Percentiles rank a stretch among this genome's conserved stretches.
Conservation (phyloP, 2,888 invertebrate genomes). For the Coecobrya sp. region DNA sequence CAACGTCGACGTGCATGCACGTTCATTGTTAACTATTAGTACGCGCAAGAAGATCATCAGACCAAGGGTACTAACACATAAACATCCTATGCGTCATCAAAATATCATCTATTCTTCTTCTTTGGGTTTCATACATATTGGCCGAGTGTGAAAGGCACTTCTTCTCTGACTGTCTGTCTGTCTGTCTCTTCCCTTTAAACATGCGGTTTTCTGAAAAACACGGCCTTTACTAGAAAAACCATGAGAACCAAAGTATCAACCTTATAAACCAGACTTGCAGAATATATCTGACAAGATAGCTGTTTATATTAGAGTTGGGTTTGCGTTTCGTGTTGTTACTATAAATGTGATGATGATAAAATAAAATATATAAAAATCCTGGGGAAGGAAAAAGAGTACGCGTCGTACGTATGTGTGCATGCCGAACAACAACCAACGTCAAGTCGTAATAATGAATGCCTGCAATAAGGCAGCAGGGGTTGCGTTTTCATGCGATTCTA, state of each 20-base stretch:
- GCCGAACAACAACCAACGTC: conserved; percentile 44
- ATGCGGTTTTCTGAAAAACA: conserved; percentile 47
- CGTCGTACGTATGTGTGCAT: conserved; percentile 38
- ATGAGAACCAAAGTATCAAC: conserved; percentile 19
- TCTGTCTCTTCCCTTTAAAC: conserved; percentile 38
- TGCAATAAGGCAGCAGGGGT: conserved; percentile 76
- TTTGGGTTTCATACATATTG: conserved; percentile 32
- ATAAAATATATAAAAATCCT: conserved; percentile 1
- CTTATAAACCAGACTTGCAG: conserved; percentile 1
- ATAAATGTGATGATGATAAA: not conserved
- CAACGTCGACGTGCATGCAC: conserved; percentile 25
- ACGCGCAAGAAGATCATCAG: not conserved
- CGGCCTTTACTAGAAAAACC: not conserved
- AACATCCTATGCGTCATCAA: conserved; percentile 71
- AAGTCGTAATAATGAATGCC: conserved; percentile 53
- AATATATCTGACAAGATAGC: not conserved
- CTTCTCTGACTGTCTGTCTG: not conserved
- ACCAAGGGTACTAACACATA: conserved; percentile 41
- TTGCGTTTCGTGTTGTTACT: conserved; percentile 26
- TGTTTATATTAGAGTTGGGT: not conserved
- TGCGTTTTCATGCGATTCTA: conserved; percentile 54
- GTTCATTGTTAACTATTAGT: conserved; percentile 56
- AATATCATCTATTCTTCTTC: conserved; percentile 36
- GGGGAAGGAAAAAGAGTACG: not conserved
- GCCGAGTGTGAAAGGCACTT: not conserved